phyloP scores from a whole-genome alignment of 2,113 vertebrate genomes.

The Gallinago jamesoni region DNA sequence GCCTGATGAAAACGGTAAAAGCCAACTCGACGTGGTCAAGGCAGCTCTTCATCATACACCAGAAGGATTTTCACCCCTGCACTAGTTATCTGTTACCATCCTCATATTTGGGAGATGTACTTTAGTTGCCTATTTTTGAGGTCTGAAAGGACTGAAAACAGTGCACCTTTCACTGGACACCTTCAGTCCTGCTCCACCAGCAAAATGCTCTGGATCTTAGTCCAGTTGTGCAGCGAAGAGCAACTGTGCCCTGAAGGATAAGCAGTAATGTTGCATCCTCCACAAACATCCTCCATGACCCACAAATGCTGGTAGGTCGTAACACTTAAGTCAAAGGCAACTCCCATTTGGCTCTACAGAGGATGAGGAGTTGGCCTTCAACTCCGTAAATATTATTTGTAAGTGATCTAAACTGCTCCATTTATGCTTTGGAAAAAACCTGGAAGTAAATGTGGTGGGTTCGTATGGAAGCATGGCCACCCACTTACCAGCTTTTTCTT shows the following conservation, averaged over 20 bases:
- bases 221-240: neutral
- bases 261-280: fast-evolving
- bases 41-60: neutral
- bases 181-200: neutral
- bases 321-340: neutral
- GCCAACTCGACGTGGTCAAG: neutral
- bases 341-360: neutral
- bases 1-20: neutral
- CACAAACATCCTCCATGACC: neutral
- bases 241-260: neutral
- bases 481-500: conserved; percentile 75
- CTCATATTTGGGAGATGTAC: neutral
- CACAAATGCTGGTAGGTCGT: neutral
- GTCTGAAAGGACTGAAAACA: neutral
- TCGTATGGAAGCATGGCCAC: neutral
- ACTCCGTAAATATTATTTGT: neutral
- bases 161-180: neutral
- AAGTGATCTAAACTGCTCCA: neutral
- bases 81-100: neutral
- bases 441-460: too few relatives aligned
- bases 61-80: neutral
- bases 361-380: neutral
- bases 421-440: neutral
- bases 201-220: neutral
- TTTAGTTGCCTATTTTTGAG: neutral